Evolutionary conservation across 23 tunicate genomes (phyloP).

Genomic region (Styela clava): DNA sequence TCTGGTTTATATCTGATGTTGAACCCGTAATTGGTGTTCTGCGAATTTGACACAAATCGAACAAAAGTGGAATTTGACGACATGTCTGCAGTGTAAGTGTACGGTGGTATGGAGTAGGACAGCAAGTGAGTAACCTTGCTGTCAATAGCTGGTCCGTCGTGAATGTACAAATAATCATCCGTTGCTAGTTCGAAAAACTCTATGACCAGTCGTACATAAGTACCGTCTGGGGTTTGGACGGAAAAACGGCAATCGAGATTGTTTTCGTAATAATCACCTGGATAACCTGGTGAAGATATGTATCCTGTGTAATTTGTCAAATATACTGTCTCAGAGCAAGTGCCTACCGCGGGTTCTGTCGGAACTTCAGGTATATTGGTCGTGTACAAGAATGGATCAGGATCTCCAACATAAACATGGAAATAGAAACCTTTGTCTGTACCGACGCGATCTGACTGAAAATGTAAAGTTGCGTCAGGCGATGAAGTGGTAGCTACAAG

Average conservation of each 20-base stretch:
- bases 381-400: not conserved
- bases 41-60: not conserved
- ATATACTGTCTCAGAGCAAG: not conserved
- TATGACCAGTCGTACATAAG: not conserved
- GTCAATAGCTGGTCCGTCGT: not conserved
- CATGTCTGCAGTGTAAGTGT: not conserved
- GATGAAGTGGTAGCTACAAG: not conserved
- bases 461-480: not conserved
- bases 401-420: not conserved
- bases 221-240: not conserved
- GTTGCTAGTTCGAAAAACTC: not conserved
- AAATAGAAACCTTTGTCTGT: constrained; percentile 1
- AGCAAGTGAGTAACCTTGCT: not conserved
- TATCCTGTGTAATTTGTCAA: not conserved
- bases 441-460: not conserved
- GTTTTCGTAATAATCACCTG: not conserved
- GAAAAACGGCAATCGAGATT: not conserved
- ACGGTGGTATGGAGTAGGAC: not conserved
- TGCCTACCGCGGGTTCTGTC: not conserved
- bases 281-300: constrained; percentile 4
- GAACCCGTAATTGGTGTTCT: not conserved
- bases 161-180: not conserved
- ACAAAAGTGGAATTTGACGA: not conserved
- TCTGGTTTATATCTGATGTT: not conserved
- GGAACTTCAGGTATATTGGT: not conserved